Conservation (phyloP, 2,797 vertebrate genomes). For the Lutra lutra region DNA sequence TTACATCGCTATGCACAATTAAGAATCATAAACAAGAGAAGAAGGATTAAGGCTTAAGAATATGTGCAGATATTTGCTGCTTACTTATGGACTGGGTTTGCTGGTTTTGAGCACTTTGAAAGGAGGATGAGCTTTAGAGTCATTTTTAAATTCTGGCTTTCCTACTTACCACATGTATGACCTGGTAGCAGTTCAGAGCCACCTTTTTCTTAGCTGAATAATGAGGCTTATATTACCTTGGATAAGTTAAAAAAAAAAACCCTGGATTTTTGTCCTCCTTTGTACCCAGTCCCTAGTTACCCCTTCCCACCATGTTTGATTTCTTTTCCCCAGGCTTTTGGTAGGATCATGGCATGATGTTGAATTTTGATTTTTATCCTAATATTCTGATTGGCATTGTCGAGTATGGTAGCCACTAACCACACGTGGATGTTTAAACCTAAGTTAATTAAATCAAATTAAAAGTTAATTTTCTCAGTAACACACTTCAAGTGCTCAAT, state of each 20-base stretch:
- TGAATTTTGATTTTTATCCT: neutral
- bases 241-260: neutral
- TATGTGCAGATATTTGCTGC: neutral
- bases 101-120: neutral
- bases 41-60: neutral
- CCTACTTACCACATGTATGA: neutral
- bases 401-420: neutral
- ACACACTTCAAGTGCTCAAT: neutral
- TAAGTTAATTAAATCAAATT: neutral
- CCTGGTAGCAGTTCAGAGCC: neutral
- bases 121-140: neutral
- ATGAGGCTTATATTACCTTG: neutral
- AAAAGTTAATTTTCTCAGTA: neutral
- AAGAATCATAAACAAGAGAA: neutral
- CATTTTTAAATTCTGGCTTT: conserved; percentile 1
- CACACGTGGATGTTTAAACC: neutral
- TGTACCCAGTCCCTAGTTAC: neutral
- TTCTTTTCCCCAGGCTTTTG: neutral
- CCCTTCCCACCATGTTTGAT: neutral
- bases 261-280: neutral
- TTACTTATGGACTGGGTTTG: neutral
- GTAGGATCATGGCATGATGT: neutral
- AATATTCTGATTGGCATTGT: neutral
- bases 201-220: neutral
- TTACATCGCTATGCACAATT: neutral